Evolutionary conservation across 2,797 vertebrate genomes (phyloP), one percentile per base, ranked within the genome.

Genomic region (Enteromius afrohamiltoni): DNA sequence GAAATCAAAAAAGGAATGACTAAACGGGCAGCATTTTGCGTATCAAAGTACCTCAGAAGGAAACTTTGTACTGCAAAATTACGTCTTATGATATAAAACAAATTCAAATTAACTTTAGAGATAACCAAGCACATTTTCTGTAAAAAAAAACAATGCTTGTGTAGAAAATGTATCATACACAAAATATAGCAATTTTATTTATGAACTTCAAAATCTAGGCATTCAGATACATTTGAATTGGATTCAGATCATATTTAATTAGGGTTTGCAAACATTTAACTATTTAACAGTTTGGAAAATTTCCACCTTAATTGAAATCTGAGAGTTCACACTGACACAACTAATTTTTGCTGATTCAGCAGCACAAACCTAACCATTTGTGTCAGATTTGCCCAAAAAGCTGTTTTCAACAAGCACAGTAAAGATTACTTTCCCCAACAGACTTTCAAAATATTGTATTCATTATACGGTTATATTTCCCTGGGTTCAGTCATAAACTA

Each of bases 1-100:
- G 11, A 74, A 74, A 74, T 74, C 19, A n/a, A 34, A 74, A 74
- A 74, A 49, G 1, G 10, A 74, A 74, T 37, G 49, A 7, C 49
- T 74, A 74, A 53, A 53, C 47, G n/a, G 47, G 10, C 47, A 53
- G 17, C 1, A 7, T 16, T 74, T 53, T n/a, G 29, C 53, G 47
- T 34, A 8, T 34, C 1, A 21, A 53, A 26, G 17, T 73, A n/a
- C 26, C 19, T 73, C 29, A 3, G 23, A 31, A 31, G 16, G 47
- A 51, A 31, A 73, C 47, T 6, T 10, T 53, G 31, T 9, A 16
- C 2, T 1, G 8, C 23, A 40, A 23, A 37, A 58, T 75, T 6
- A 40, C 21, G 0, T 37, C 51, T 58, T 5, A 17, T 58, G 13
- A n/a, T 75, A 13, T 9, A n/a, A 37, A 55, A 53, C 17, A 53